A percentile compares a stretch with the other conserved stretches of the same genome.
These are phyloP conservation scores for Fragum fragum DNA, from an alignment of 2,888 invertebrate species.

Conservation along the genomic window DNA sequence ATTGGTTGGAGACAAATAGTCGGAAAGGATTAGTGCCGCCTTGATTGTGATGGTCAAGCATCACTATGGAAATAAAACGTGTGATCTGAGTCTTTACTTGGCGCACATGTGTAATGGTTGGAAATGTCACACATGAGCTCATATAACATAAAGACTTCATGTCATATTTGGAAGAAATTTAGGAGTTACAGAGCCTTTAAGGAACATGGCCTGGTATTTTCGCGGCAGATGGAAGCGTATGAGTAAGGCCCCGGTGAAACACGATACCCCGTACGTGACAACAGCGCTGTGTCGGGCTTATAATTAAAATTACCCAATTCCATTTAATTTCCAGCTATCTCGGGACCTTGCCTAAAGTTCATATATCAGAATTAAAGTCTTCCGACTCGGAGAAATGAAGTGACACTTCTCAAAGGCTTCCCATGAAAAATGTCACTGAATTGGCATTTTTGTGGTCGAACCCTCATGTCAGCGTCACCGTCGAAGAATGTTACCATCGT, in stretches of 20 bases:
- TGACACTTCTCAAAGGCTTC: slow-evolving; percentile 1
- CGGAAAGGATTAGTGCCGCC: too few relatives aligned
- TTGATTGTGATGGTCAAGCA: too few relatives aligned
- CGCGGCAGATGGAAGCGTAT: slow-evolving; percentile 3
- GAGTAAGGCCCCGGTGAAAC: not conserved
- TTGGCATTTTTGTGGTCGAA: slow-evolving; percentile 21
- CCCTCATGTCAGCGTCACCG: not conserved
- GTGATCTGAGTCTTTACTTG: too few relatives aligned
- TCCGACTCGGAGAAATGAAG: slow-evolving; percentile 14
- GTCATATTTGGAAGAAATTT: too few relatives aligned
- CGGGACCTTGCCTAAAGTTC: not conserved
- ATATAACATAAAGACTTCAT: too few relatives aligned
- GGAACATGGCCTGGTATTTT: not conserved
- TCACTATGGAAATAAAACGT: too few relatives aligned
- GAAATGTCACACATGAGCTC: too few relatives aligned
- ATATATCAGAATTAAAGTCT: slow-evolving; percentile 21
- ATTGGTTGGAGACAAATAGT: too few relatives aligned
- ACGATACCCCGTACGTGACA: not conserved
- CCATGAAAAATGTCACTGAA: slow-evolving; percentile 10
- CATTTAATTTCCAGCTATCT: slow-evolving; percentile 15
- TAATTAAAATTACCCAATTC: slow-evolving; percentile 5
- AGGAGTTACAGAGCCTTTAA: too few relatives aligned
- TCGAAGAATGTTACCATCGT: too few relatives aligned
- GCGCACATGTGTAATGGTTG: too few relatives aligned
- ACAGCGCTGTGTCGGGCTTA: not conserved